phyloP scores from a whole-genome alignment of 2,113 vertebrate species.

The Platycercus adscitus region DNA sequence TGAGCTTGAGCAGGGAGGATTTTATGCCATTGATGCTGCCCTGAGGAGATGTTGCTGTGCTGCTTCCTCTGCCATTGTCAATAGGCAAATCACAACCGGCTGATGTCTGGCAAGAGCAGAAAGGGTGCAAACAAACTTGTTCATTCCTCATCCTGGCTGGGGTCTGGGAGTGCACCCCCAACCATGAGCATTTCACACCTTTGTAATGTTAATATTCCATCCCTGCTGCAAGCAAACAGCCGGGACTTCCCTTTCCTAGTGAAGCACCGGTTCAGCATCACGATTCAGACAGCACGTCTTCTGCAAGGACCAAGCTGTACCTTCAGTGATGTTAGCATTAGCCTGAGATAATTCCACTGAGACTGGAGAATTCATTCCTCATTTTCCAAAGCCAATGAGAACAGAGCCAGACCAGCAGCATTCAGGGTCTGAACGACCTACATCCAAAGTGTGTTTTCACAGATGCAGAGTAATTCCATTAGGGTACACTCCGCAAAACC shows the following conservation, averaged over 20 bases:
- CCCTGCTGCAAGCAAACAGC: not conserved
- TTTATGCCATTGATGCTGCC: not conserved
- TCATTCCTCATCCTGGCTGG: not conserved
- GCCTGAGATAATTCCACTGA: conserved; percentile 5
- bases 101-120: not conserved
- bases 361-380: not conserved
- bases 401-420: not conserved
- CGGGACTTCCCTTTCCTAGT: not conserved
- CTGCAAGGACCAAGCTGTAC: not conserved
- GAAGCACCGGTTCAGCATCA: not conserved
- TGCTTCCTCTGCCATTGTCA: fast-evolving
- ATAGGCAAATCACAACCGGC: not conserved
- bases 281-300: not conserved
- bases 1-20: not conserved
- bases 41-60: not conserved
- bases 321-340: not conserved
- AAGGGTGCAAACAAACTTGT: not conserved
- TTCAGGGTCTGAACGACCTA: conserved; percentile 41
- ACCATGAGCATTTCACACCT: not conserved
- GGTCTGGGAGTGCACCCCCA: not conserved
- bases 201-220: not conserved
- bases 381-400: conserved; percentile 17
- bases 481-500: conserved; percentile 60
- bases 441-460: conserved; percentile 51
- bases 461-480: conserved; percentile 64